phyloP scores from a whole-genome alignment of 2,797 vertebrate species.

The Anguilla pacifica region DNA sequence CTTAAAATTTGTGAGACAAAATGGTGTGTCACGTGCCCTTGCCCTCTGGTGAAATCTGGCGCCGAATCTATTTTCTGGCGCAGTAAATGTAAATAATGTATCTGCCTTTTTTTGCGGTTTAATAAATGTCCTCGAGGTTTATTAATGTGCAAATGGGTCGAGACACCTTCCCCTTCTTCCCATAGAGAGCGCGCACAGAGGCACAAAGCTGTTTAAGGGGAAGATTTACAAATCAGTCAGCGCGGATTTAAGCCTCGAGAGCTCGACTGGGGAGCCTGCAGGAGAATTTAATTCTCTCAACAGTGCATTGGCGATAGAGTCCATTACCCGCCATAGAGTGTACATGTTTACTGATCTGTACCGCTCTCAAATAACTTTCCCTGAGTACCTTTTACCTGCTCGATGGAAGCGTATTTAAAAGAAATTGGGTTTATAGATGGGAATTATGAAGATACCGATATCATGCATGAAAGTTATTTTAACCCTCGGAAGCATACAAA shows the following conservation, averaged over 20 bases:
- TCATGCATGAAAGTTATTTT: slow-evolving; percentile 76
- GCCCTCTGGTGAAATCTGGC: slow-evolving; percentile 48
- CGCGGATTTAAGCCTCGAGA: slow-evolving; percentile 76
- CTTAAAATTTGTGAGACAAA: slow-evolving; percentile 59
- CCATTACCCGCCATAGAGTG: slow-evolving; percentile 74
- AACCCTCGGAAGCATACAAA: slow-evolving; percentile 84
- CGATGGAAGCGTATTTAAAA: slow-evolving; percentile 78
- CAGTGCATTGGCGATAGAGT: slow-evolving; percentile 59
- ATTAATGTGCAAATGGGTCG: slow-evolving; percentile 78
- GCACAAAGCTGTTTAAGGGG: slow-evolving; percentile 79
- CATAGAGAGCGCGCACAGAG: slow-evolving; percentile 68
- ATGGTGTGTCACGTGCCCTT: slow-evolving; percentile 57
- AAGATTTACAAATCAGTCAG: slow-evolving; percentile 75
- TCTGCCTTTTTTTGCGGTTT: slow-evolving; percentile 64
- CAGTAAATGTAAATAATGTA: slow-evolving; percentile 67
- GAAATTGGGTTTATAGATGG: slow-evolving; percentile 85
- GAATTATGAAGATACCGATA: slow-evolving; percentile 87
- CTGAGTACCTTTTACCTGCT: slow-evolving; percentile 73
- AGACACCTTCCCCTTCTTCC: slow-evolving; percentile 48
- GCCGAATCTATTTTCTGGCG: slow-evolving; percentile 55
- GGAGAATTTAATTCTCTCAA: slow-evolving; percentile 85
- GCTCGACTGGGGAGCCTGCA: slow-evolving; percentile 76
- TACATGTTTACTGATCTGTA: slow-evolving; percentile 89
- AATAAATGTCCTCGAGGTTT: slow-evolving; percentile 76
- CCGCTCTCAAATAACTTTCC: slow-evolving; percentile 81